phyloP scores from a whole-genome alignment of 1,140 invertebrate species.

The Drosophila micromelanica region DNA sequence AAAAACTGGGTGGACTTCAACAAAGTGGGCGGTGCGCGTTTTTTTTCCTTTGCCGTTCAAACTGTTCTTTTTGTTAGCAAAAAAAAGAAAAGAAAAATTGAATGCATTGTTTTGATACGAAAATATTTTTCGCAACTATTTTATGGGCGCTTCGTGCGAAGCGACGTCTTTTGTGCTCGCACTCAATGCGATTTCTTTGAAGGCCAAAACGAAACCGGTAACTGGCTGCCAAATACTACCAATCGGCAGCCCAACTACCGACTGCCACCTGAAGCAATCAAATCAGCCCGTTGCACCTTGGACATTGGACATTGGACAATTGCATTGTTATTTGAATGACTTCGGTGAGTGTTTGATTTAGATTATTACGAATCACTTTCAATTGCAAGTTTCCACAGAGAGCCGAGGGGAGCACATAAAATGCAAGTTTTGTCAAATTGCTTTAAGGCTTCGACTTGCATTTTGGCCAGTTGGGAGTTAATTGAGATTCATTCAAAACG shows the following conservation, averaged over 20 bases:
- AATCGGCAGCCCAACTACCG: background rate
- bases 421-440: slow-evolving; percentile 5
- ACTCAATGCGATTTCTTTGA: slow-evolving; percentile 36
- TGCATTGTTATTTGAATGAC: slow-evolving; percentile 39
- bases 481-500: slow-evolving; percentile 11
- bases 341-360: slow-evolving; percentile 69
- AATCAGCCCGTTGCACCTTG: slow-evolving; percentile 28
- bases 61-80: slow-evolving; percentile 68
- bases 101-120: slow-evolving; percentile 68
- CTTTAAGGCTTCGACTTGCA: slow-evolving; percentile 26
- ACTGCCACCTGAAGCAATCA: slow-evolving; percentile 55
- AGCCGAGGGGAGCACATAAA: background rate
- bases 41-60: slow-evolving; percentile 12
- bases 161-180: slow-evolving; percentile 34
- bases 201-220: background rate
- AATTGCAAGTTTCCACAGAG: slow-evolving; percentile 27
- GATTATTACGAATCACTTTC: slow-evolving; percentile 56
- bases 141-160: slow-evolving; percentile 36
- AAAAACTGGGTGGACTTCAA: slow-evolving; percentile 40
- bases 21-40: background rate
- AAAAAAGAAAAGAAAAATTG: too few relatives aligned
- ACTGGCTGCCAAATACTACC: background rate
- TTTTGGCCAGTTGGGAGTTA: slow-evolving; percentile 14
- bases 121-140: slow-evolving; percentile 70
- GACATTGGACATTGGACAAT: slow-evolving; percentile 14